These are phyloP conservation scores for Malachius bipustulatus DNA, from an alignment of 2,888 invertebrate genomes.

Conservation along the genomic window DNA sequence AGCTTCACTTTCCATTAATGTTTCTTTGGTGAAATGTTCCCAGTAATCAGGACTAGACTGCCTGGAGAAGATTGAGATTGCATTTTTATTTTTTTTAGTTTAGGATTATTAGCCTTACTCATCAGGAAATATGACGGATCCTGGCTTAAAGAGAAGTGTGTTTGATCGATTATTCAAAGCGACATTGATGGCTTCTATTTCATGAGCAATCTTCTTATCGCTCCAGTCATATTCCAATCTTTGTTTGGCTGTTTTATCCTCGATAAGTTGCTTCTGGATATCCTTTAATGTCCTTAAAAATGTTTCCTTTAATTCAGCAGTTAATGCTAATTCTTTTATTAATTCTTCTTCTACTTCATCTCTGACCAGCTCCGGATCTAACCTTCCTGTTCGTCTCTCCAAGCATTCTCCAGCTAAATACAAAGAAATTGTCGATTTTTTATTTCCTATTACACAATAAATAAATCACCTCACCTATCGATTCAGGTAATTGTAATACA, in stretches of 20 bases:
- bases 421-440: too few species aligned
- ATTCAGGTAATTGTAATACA: constrained; percentile 56
- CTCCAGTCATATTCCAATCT: constrained; percentile 85
- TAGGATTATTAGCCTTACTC: too few species aligned
- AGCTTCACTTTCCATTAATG: constrained; percentile 60
- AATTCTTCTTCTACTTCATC: constrained; percentile 68
- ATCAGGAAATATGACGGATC: constrained; percentile 66
- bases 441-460: constrained; percentile 1
- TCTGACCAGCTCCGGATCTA: constrained; percentile 61
- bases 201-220: constrained; percentile 71
- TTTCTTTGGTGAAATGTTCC: constrained; percentile 72
- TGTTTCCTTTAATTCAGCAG: constrained; percentile 52
- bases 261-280: constrained; percentile 56
- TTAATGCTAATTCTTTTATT: constrained; percentile 60
- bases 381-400: constrained; percentile 54
- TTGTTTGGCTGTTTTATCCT: constrained; percentile 70
- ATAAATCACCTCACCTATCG: constrained; percentile 43
- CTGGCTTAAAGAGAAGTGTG: constrained; percentile 66
- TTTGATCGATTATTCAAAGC: constrained; percentile 56
- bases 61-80: constrained; percentile 33
- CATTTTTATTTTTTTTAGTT: too few species aligned
- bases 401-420: constrained; percentile 57
- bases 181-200: constrained; percentile 59
- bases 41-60: constrained; percentile 79
- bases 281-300: constrained; percentile 50